Percentiles rank a stretch among this genome's conserved stretches.
These are phyloP conservation scores for Falco biarmicus DNA, from an alignment of 2,797 vertebrate genomes.

Conservation along the genomic window DNA sequence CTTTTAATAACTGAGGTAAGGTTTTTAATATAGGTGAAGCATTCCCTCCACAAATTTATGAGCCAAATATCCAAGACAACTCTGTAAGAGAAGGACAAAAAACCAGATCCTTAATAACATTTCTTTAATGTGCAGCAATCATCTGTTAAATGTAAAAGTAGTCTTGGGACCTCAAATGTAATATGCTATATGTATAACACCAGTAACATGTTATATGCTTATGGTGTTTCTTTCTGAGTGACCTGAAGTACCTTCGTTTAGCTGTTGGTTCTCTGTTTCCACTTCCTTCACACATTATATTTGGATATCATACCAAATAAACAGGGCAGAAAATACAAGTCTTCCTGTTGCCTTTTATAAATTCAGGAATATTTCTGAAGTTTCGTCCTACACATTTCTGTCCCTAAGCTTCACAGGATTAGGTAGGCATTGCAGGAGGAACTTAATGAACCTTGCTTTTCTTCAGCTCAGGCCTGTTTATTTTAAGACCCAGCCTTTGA, in stretches of 20 bases:
- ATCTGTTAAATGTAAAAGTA: background rate
- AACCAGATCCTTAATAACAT: background rate
- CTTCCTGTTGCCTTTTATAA: background rate
- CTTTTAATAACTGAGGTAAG: background rate
- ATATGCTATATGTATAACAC: background rate
- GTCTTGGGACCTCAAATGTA: background rate
- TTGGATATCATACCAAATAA: background rate
- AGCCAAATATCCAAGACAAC: background rate
- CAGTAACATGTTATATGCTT: background rate
- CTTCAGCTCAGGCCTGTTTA: slow-evolving; percentile 29
- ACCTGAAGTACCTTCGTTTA: background rate
- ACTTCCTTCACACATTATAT: background rate
- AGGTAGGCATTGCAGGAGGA: background rate
- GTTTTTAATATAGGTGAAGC: background rate
- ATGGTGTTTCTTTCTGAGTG: background rate
- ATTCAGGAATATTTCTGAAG: background rate
- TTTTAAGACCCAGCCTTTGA: slow-evolving; percentile 35
- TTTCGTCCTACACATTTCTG: background rate
- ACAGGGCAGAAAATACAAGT: background rate
- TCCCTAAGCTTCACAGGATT: background rate
- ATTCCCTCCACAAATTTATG: background rate
- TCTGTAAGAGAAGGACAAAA: background rate
- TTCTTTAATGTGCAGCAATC: background rate
- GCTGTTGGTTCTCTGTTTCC: background rate
- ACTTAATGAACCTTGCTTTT: background rate